These are phyloP conservation scores for Mellivora capensis DNA, from an alignment of 2,113 vertebrate species.

Conservation along the genomic window DNA sequence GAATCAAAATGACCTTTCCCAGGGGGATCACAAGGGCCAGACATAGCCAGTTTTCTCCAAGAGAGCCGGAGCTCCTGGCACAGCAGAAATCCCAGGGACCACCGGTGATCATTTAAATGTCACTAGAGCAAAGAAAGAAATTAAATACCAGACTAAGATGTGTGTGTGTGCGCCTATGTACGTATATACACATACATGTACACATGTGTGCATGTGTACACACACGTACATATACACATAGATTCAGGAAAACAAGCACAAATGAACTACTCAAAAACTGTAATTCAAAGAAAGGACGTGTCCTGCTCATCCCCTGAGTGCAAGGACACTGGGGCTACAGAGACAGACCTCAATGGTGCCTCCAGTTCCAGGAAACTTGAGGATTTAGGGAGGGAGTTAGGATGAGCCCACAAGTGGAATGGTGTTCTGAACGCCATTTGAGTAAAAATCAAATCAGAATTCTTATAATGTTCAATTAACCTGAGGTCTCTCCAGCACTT, in stretches of 20 bases:
- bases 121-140: not conserved
- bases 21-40: accelerated
- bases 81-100: not conserved
- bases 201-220: accelerated
- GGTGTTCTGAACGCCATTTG: not conserved
- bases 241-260: not conserved
- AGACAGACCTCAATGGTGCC: not conserved
- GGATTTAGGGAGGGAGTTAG: not conserved
- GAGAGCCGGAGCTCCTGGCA: not conserved
- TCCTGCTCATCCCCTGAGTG: accelerated
- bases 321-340: accelerated
- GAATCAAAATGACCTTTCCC: not conserved
- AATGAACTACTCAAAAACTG: not conserved
- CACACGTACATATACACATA: accelerated
- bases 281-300: no score
- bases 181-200: not conserved
- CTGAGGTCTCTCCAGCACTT: not conserved
- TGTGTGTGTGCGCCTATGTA: accelerated
- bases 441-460: slow-evolving; percentile 19
- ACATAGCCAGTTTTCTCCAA: not conserved
- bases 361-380: not conserved
- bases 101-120: not conserved
- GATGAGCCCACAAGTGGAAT: not conserved
- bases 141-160: not conserved
- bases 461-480: slow-evolving; percentile 27